A percentile compares a stretch with the other conserved stretches of the same genome.
Evolutionary conservation across 1,140 invertebrate species (phyloP).

Genomic region (Drosophila burlai): DNA sequence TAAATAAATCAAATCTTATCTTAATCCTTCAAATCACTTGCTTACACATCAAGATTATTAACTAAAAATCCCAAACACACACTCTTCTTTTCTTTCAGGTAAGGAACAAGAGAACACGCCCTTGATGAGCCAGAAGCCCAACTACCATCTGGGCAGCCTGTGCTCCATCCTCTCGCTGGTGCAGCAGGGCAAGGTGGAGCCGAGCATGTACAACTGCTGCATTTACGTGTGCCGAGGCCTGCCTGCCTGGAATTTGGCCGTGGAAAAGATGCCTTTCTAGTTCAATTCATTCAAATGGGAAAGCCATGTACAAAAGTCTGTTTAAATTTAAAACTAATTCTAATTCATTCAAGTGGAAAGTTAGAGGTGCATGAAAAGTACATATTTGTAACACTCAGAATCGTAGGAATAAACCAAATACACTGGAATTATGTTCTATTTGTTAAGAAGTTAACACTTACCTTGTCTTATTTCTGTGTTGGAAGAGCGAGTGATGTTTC

Average conservation of each 20-base stretch:
- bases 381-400: constrained; percentile 29
- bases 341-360: constrained; percentile 44
- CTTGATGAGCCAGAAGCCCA: constrained; percentile 17
- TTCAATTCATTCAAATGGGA: constrained; percentile 4
- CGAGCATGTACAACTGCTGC: constrained; percentile 68
- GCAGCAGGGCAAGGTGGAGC: constrained; percentile 64
- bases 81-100: neutral
- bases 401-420: constrained; percentile 31
- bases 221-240: constrained; percentile 76
- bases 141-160: constrained; percentile 71
- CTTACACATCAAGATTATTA: neutral
- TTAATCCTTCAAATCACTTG: neutral
- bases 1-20: neutral
- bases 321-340: constrained; percentile 35
- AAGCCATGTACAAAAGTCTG: constrained; percentile 8
- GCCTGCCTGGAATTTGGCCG: constrained; percentile 76
- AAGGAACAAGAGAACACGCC: neutral
- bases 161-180: constrained; percentile 61
- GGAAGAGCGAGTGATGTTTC: constrained; percentile 24
- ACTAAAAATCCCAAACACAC: neutral
- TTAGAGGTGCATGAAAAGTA: constrained; percentile 20
- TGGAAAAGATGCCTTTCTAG: constrained; percentile 61
- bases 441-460: constrained; percentile 16
- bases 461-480: constrained; percentile 9
- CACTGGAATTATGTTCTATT: constrained; percentile 6